A percentile compares a stretch with the other conserved stretches of the same genome.
Conservation (phyloP, 2,113 vertebrate species). For the Phylloscopus trochilus region DNA sequence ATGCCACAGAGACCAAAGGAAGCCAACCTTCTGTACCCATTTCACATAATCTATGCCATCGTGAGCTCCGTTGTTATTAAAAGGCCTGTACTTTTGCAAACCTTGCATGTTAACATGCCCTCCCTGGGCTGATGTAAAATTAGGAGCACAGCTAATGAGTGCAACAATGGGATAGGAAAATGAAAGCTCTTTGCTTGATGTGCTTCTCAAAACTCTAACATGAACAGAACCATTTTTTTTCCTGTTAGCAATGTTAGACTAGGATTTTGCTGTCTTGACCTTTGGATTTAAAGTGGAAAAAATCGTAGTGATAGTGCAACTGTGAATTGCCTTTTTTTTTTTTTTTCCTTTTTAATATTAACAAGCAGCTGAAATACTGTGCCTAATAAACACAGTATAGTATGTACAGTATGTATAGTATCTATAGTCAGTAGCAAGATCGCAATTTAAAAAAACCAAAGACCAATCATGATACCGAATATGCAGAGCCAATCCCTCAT, state of each 20-base stretch:
- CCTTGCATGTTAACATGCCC: accelerated
- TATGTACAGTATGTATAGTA: too few species aligned
- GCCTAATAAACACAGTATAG: background rate
- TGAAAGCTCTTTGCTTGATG: background rate
- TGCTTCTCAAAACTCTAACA: background rate
- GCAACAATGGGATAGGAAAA: background rate
- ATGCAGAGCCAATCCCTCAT: background rate
- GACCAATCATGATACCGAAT: accelerated
- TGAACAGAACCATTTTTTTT: background rate
- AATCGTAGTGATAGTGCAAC: background rate
- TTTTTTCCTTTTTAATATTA: background rate
- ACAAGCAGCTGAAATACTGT: background rate
- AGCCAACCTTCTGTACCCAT: background rate
- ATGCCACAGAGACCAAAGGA: background rate
- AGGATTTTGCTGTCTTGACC: background rate
- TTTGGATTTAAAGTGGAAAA: background rate
- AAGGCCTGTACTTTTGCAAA: background rate
- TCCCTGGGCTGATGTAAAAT: background rate
- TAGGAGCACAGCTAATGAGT: accelerated
- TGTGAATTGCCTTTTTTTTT: background rate
- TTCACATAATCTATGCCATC: background rate
- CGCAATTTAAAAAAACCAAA: background rate
- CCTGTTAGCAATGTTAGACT: background rate
- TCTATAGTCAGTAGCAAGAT: background rate
- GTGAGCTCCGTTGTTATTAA: background rate